Evolutionary conservation across 2,888 invertebrate species (phyloP), one percentile per base, ranked within the genome.

Genomic region (Clanis bilineata): DNA sequence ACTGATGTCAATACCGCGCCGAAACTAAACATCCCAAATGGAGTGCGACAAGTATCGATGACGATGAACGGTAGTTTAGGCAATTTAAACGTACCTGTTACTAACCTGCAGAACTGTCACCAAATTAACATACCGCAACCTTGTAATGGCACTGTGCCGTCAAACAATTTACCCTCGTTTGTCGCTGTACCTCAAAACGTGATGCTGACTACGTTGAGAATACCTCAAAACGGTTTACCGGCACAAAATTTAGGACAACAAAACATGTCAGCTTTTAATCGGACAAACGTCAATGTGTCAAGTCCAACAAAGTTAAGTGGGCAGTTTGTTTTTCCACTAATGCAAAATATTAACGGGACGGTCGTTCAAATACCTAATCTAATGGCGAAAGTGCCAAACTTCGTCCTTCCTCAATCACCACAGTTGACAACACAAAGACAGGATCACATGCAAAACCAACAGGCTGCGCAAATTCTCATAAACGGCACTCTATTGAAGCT

Each of bases 331-430:
- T 92, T 94, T 78, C 94, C 94, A 1, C 84, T 94, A 51, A 83
- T 94, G 80, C 94, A 94, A 69, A 94, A 94, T 85, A 85, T 93
- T 61, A 93, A 93, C 62, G 93, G 93, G 62, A 83, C 92, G 47
- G 90, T 94, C 63, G 93, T 94, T 67, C 94, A 94, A 86, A 90
- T 94, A 85, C 94, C 94, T 61, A 94, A 93, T 74, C 77, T 94
- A 61, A 88, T 94, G 83, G 88, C 94, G 4, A 92, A 93, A 74
- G 91, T 93, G 80, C 93, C 93, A 54, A 93, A 94, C 78, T 93
- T 85, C 66, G 86, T 92, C 59, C 83, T 92, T 67, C 92, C 92
- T 44, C 86, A 86, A 80, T 75, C 81, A 62, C 65, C 87, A 63
- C 85, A 92, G 70, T 62, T 89, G 62, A 77, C 85, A 23, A 64